Evolutionary conservation across 2,797 vertebrate genomes (phyloP).

Genomic region (Pelodytes ibericus): DNA sequence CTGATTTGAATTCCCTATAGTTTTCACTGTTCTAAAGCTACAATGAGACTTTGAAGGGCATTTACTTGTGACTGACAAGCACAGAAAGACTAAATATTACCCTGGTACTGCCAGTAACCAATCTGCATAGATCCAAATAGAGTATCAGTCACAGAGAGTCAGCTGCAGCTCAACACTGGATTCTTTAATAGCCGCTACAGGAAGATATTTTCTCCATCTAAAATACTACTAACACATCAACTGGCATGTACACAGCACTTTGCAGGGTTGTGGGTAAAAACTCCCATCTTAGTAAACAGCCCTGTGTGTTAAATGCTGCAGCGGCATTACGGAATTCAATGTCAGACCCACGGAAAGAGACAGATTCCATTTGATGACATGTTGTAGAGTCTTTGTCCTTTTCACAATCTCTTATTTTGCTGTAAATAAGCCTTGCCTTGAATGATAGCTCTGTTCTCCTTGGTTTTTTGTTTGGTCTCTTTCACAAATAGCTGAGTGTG

Average conservation of each 20-base stretch:
- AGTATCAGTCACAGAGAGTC: background rate
- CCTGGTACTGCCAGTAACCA: background rate
- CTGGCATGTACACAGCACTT: background rate
- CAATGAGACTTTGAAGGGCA: constrained; percentile 3
- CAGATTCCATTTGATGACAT: constrained; percentile 31
- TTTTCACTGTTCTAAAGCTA: background rate
- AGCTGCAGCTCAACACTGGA: background rate
- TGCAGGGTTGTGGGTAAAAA: background rate
- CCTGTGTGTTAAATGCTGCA: background rate
- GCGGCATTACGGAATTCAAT: constrained; percentile 37
- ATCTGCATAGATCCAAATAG: background rate
- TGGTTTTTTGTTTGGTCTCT: constrained; percentile 28
- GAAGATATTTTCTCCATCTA: background rate
- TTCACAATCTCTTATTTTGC: constrained; percentile 28
- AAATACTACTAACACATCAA: background rate
- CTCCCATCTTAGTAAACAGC: background rate
- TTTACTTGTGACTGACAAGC: background rate
- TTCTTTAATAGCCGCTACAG: background rate
- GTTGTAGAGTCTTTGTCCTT: constrained; percentile 38
- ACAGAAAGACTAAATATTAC: background rate
- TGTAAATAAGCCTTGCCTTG: constrained; percentile 39
- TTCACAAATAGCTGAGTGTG: constrained; percentile 51
- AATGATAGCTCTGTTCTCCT: constrained; percentile 35
- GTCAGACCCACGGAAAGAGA: constrained; percentile 31
- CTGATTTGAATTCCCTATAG: background rate